These are phyloP conservation scores for Galagoides demidoff DNA, from an alignment of 2,797 vertebrate species.

Conservation along the genomic window DNA sequence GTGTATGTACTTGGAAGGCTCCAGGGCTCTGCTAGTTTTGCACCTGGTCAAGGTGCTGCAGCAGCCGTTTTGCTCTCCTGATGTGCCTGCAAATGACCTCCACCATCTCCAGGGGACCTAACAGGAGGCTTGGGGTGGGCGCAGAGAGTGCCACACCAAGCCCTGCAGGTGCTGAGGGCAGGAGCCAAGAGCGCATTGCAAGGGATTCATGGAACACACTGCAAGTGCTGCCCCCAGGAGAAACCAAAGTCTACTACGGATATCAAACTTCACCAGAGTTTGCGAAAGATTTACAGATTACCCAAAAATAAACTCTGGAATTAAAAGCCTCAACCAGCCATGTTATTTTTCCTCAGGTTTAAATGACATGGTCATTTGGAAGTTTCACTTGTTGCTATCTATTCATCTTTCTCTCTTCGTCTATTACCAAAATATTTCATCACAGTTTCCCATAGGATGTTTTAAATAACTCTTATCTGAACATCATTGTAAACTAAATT, in stretches of 20 bases:
- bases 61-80: neutral
- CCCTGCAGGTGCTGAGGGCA: neutral
- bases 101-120: neutral
- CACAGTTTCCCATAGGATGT: conserved; percentile 48
- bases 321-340: neutral
- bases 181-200: neutral
- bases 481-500: conserved; percentile 51
- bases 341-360: neutral
- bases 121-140: neutral
- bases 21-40: neutral
- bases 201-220: neutral
- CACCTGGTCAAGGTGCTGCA: neutral
- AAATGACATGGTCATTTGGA: neutral
- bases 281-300: neutral
- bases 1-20: neutral
- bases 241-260: neutral
- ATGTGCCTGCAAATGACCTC: neutral
- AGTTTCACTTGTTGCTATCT: neutral
- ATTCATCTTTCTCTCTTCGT: neutral
- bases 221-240: neutral
- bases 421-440: conserved; percentile 56
- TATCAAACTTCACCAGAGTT: neutral
- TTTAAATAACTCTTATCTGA: conserved; percentile 68
- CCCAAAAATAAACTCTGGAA: neutral
- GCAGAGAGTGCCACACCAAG: neutral